Evolutionary conservation across 2,797 vertebrate genomes (phyloP).

Genomic region (Enteromius mattozi): DNA sequence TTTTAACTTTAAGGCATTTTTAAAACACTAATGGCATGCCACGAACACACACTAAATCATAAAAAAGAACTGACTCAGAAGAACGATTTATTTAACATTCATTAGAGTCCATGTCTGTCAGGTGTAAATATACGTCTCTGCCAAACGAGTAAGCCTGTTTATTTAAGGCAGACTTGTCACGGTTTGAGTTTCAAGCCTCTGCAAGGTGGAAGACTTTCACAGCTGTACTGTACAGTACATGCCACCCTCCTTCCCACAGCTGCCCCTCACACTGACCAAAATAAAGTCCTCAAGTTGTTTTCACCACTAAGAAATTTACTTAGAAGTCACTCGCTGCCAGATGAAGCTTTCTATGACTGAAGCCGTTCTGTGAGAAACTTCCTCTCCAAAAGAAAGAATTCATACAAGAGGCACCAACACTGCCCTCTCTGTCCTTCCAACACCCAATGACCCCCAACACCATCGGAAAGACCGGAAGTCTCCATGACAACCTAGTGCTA

Average conservation of each 20-base stretch:
- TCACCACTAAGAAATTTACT: constrained; percentile 44
- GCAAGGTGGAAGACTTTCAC: constrained; percentile 36
- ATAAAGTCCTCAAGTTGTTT: constrained; percentile 50
- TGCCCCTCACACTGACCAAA: constrained; percentile 47
- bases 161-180: constrained; percentile 46
- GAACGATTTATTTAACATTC: neutral
- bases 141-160: constrained; percentile 40
- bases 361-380: constrained; percentile 40
- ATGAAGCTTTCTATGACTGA: constrained; percentile 21
- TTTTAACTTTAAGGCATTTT: neutral
- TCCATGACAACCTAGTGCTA: constrained; percentile 80
- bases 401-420: constrained; percentile 72
- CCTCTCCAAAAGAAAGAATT: constrained; percentile 60
- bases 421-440: constrained; percentile 74
- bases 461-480: constrained; percentile 75
- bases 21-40: neutral
- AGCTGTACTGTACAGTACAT: constrained; percentile 34
- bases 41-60: neutral
- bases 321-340: constrained; percentile 10
- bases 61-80: neutral
- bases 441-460: constrained; percentile 70
- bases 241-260: constrained; percentile 22
- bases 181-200: constrained; percentile 42
- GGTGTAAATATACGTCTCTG: constrained; percentile 41
- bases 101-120: constrained; percentile 5